Percentiles rank a stretch among this genome's conserved stretches.
These are phyloP conservation scores for Carapus acus DNA, from an alignment of 2,797 vertebrate genomes.

Conservation along the genomic window DNA sequence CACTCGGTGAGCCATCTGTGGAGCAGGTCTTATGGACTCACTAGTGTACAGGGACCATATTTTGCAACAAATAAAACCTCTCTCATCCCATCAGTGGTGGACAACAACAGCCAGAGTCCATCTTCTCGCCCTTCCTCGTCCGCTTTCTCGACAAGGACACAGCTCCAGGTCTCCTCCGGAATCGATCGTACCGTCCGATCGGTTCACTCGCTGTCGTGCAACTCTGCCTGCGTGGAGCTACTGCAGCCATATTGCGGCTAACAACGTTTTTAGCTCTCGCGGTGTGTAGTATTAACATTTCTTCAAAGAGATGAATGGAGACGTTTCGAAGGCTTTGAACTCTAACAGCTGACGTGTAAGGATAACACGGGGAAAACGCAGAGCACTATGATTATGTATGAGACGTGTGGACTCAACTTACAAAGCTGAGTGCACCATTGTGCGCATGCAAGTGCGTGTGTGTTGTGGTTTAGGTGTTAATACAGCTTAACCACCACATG, in stretches of 20 bases:
- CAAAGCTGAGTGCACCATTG: conserved; percentile 33
- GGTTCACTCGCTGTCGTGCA: conserved; percentile 43
- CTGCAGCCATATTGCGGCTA: conserved; percentile 60
- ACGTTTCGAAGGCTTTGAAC: conserved; percentile 70
- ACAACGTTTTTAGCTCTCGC: conserved; percentile 68
- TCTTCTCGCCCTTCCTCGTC: too few relatives aligned
- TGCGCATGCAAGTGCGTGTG: too few relatives aligned
- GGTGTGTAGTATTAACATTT: conserved; percentile 61
- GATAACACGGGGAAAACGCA: conserved; percentile 55
- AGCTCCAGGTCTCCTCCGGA: too few relatives aligned
- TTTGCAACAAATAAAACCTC: too few relatives aligned
- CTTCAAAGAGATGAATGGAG: conserved; percentile 69
- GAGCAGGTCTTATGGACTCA: too few relatives aligned
- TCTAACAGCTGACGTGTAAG: conserved; percentile 68
- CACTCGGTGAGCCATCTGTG: too few relatives aligned
- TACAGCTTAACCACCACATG: neutral
- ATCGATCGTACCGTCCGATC: too few relatives aligned
- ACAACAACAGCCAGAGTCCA: too few relatives aligned
- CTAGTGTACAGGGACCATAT: too few relatives aligned
- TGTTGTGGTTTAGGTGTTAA: too few relatives aligned
- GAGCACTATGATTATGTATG: conserved; percentile 64
- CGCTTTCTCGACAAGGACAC: too few relatives aligned
- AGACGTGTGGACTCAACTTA: conserved; percentile 48
- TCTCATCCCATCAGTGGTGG: too few relatives aligned
- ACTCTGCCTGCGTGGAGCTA: conserved; percentile 60